These are phyloP conservation scores for Enteromius unitaeniatus DNA, from an alignment of 2,797 vertebrate genomes.

Conservation along the genomic window DNA sequence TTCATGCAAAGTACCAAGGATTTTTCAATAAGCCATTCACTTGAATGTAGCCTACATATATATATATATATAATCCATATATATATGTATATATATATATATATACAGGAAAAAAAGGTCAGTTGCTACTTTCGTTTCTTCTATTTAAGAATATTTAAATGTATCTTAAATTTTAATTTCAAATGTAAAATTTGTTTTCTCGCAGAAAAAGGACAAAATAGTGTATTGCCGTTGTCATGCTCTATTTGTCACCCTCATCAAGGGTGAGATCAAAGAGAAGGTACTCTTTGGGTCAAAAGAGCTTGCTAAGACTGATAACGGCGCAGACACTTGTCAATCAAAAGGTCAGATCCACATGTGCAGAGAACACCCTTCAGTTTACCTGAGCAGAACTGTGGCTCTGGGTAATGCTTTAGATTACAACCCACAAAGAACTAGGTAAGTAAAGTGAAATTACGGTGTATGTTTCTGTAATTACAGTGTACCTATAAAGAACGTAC, in stretches of 20 bases:
- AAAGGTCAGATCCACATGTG: slow-evolving; percentile 3
- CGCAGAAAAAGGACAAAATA: not conserved
- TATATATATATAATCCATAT: not conserved
- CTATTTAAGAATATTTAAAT: not conserved
- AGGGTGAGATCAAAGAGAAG: not conserved
- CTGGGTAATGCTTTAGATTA: too few species aligned
- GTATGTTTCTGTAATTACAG: too few species aligned
- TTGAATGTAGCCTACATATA: not conserved
- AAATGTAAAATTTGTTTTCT: not conserved
- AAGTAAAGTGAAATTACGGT: too few species aligned
- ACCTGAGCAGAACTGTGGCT: slow-evolving; percentile 8
- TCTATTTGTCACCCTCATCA: too few species aligned
- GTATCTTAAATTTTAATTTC: not conserved
- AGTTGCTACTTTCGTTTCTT: not conserved
- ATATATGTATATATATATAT: not conserved
- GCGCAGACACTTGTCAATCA: slow-evolving; percentile 11
- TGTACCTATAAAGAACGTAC: too few species aligned
- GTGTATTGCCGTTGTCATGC: not conserved
- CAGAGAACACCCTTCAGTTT: slow-evolving; percentile 24
- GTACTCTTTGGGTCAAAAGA: not conserved
- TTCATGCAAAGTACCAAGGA: not conserved
- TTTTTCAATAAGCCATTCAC: not conserved
- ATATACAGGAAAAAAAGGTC: not conserved
- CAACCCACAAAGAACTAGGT: too few species aligned
- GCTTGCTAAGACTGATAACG: not conserved